Evolutionary conservation across 1,140 invertebrate species (phyloP), one percentile per base, ranked within the genome.

Genomic region (Leptonema lineaticorne): DNA sequence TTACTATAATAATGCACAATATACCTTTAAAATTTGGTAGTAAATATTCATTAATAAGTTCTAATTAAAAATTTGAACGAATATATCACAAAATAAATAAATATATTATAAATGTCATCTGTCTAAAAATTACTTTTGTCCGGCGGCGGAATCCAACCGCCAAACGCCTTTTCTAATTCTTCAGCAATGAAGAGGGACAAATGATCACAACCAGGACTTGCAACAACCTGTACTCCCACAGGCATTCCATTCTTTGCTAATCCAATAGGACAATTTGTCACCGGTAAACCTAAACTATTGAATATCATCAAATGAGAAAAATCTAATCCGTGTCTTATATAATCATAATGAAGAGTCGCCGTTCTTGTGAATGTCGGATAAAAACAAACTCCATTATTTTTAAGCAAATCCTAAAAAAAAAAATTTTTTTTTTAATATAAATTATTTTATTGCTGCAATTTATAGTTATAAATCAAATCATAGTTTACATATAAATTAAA

Each of bases 151-250:
- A 85, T 81, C 94, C 95, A 97, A 0, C 94, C 95, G 24, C 93
- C 93, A 75, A 96, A 95, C 9, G 85, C 87, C 73, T 84, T 87
- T 75, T 96, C 93, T 28, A 97, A 84, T 78, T 94, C 91, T 69
- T 85, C 80, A 2, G 94, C 94, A 2, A 95, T 86, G 7, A 90
- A 88, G 68, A 96, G 81, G 8, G 88, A 89, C 1, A 94, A 77
- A 74, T 90, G 87, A 79, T 97, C 94, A 70, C 89, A 87, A 16
- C 82, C 82, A 14, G 84, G 84, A 73, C 86, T 85, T 20, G 85
- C 85, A 9, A 87, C 85, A 9, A 88, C 81, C 79, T 88, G 77
- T 62, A 95, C 79, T 27, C 93, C 93, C 60, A 96, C 81, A 4
- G 94, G 94, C 24, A 95, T 74, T 0, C 92, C 91, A 22, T 89